Base-by-base conservation (phyloP, 2,113 vertebrate genomes). In the Bothrops jararaca region DNA sequence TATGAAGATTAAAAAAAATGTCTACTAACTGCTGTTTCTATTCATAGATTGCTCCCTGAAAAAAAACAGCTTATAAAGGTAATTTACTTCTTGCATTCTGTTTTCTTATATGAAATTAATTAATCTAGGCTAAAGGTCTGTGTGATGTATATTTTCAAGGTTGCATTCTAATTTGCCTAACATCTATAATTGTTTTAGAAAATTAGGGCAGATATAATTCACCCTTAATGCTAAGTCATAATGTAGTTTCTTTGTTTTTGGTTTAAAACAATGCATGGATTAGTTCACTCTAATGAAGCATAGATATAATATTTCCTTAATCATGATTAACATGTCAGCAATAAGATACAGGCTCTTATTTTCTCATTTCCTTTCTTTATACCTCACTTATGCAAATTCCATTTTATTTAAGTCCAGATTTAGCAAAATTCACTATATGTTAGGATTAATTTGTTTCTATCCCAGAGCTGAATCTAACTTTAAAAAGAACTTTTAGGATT, bases 11-110 rank as follows among this genome's bases (percentile, higher is more conserved):
- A 18, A 60, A 91, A 50, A 91, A 91, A 45, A 91, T 93, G 87
- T 93, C 3, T 22, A 91, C 52, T 86, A 8, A 91, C 15, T 95
- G 92, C 56, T 92, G 56, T 85, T 0, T 95, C 5, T 29, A 92
- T 96, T 93, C 92, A 64, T 5, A 99, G 99, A 85, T 98, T 99
- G 93, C 95, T 98, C 34, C 97, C 98, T 90, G 98, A 98, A 97
- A 98, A 99, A 96, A 98, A 98, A 89, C 96, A 98, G 20, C 98
- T 99, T 87, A 98, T 99, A 89, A 99, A 98, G 98, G 99, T 99
- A 98, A 95, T 86, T 74, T 54, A 15, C 10, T 86, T 90, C 39
- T 42, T 57, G 20, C 20, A 64, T 54, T 8, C 4, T 74, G 2
- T 89, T 58, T 85, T 18, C 12, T 11, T 50, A 45, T 18, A 85